Percentiles rank a stretch among this genome's conserved stretches.
phyloP scores from a whole-genome alignment of 2,888 invertebrate genomes.

The Thyatira batis region DNA sequence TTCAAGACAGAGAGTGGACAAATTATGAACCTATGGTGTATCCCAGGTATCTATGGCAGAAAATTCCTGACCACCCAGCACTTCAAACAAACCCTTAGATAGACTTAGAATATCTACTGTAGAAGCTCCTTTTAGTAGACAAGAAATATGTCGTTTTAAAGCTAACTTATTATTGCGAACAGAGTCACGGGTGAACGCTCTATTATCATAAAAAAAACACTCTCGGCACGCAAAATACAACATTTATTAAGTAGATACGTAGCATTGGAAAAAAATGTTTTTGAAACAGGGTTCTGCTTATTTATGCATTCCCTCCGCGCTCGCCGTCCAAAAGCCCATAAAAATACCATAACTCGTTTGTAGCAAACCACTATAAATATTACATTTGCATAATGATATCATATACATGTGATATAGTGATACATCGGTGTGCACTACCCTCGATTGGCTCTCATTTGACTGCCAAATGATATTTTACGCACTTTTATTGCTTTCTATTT shows the following conservation, averaged over 20 bases:
- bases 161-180: too few relatives aligned
- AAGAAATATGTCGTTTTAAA: too few relatives aligned
- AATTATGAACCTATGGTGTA: too few relatives aligned
- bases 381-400: constrained; percentile 8
- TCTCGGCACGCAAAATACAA: not conserved
- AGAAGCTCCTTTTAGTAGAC: too few relatives aligned
- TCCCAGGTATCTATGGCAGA: too few relatives aligned
- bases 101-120: too few relatives aligned
- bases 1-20: too few relatives aligned
- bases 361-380: constrained; percentile 6
- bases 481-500: constrained; percentile 10
- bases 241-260: constrained; percentile 5
- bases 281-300: not conserved
- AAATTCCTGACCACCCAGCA: too few relatives aligned
- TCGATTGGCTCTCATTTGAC: constrained; percentile 15
- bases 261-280: constrained; percentile 1
- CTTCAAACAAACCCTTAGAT: too few relatives aligned
- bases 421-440: constrained; percentile 17
- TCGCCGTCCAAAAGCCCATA: constrained; percentile 13
- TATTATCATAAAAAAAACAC: too few relatives aligned
- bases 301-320: constrained; percentile 3
- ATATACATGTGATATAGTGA: constrained; percentile 6
- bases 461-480: constrained; percentile 6
- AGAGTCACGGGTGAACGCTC: too few relatives aligned
- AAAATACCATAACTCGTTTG: constrained; percentile 17